These are phyloP conservation scores for Stichodactyla mertensii DNA, from an alignment of 64 coral and sea anemone genomes.

Conservation along the genomic window DNA sequence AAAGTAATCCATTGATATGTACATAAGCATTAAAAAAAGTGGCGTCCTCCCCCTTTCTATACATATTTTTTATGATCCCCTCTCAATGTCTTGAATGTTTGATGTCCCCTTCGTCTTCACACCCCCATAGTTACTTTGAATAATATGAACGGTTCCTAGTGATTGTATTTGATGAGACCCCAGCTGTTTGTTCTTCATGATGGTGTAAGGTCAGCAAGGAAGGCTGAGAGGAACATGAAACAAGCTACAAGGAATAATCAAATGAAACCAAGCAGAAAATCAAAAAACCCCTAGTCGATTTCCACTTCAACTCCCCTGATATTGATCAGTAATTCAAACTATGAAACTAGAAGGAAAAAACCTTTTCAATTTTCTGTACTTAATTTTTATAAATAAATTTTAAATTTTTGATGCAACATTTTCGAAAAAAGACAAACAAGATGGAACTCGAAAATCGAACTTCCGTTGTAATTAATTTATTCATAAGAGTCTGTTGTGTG, in stretches of 20 bases:
- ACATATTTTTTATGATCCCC: too few species aligned
- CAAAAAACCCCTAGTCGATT: not conserved
- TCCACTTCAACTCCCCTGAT: not conserved
- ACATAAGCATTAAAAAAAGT: too few species aligned
- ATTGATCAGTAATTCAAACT: not conserved
- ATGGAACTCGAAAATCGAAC: not conserved
- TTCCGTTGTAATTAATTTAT: slow-evolving; percentile 4
- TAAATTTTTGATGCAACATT: not conserved
- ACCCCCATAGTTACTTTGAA: too few species aligned
- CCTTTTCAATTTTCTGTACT: not conserved
- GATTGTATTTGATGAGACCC: too few species aligned
- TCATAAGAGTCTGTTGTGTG: not conserved
- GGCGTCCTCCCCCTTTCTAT: too few species aligned
- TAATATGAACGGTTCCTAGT: not conserved
- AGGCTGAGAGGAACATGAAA: not conserved
- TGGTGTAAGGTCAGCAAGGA: not conserved
- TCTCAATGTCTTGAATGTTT: too few species aligned
- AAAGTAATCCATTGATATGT: too few species aligned
- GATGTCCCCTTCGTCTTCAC: too few species aligned
- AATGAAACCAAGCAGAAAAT: not conserved
- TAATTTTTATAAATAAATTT: not conserved
- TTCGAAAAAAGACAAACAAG: not conserved
- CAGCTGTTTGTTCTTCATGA: not conserved
- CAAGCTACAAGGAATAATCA: not conserved
- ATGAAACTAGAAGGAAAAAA: too few species aligned